phyloP scores from a whole-genome alignment of 2,113 vertebrate genomes.

The Limnothrissa miodon region DNA sequence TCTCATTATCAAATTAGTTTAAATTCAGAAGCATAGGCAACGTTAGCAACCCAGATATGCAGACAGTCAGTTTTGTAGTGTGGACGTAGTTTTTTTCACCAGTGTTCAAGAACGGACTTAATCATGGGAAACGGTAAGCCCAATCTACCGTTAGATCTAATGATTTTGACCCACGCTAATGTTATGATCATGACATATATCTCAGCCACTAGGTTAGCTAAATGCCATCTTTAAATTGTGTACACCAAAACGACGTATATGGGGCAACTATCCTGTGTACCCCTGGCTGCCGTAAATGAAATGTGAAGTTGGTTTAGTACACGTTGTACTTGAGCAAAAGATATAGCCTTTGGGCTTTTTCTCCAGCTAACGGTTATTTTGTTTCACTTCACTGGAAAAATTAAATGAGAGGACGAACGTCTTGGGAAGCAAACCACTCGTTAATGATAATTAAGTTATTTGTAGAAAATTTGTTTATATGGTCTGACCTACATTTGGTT shows the following conservation, averaged over 20 bases:
- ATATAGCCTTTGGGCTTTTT: too few relatives aligned
- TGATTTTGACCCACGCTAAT: background rate
- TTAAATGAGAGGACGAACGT: background rate
- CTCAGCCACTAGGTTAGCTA: background rate
- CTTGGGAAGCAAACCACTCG: background rate
- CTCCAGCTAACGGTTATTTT: background rate
- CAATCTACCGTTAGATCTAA: background rate
- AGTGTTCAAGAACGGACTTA: conserved; percentile 8
- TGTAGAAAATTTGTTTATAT: background rate
- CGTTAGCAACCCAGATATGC: background rate
- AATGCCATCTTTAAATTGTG: background rate
- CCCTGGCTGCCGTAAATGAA: background rate
- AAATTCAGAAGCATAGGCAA: background rate
- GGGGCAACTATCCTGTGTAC: background rate
- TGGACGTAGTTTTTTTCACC: background rate
- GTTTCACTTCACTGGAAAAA: too few relatives aligned
- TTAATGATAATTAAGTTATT: background rate
- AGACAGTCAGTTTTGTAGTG: conserved; percentile 29
- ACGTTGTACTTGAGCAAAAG: background rate
- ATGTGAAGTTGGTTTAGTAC: background rate
- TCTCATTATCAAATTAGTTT: background rate
- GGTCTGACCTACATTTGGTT: background rate
- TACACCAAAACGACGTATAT: background rate
- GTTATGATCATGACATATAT: background rate
- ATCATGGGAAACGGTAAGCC: conserved; percentile 59